A percentile compares a stretch with the other conserved stretches of the same genome.
These are phyloP conservation scores for Polyommatus iphigenia DNA, from an alignment of 2,888 invertebrate genomes.

Conservation along the genomic window DNA sequence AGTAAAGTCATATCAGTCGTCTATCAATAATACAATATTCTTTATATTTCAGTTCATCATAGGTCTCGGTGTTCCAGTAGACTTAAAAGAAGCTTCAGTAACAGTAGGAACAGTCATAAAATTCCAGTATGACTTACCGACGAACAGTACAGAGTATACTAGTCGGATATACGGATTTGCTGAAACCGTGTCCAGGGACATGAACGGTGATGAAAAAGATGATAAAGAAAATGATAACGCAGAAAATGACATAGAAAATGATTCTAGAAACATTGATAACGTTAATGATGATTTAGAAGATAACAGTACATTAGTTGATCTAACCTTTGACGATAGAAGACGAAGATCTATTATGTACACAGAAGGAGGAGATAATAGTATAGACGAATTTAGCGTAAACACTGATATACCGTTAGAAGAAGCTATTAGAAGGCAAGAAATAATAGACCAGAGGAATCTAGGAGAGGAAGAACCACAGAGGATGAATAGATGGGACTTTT, in stretches of 20 bases:
- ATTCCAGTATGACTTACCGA: slow-evolving; percentile 84
- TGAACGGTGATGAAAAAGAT: slow-evolving; percentile 52
- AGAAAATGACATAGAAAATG: slow-evolving; percentile 45
- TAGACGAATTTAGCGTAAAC: slow-evolving; percentile 45
- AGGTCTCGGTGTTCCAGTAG: slow-evolving; percentile 84
- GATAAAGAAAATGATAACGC: slow-evolving; percentile 41
- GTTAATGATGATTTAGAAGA: slow-evolving; percentile 44
- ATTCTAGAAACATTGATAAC: slow-evolving; percentile 47
- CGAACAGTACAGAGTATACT: slow-evolving; percentile 81
- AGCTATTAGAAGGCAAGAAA: slow-evolving; percentile 74
- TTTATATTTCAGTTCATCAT: slow-evolving; percentile 80
- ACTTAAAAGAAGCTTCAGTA: slow-evolving; percentile 81
- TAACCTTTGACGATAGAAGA: slow-evolving; percentile 64
- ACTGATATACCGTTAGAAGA: slow-evolving; percentile 64
- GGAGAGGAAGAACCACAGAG: slow-evolving; percentile 60
- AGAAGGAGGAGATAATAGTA: slow-evolving; percentile 59
- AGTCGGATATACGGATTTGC: slow-evolving; percentile 72
- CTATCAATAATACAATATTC: no score
- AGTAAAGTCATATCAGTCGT: no score
- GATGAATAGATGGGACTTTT: slow-evolving; percentile 83
- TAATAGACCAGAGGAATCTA: slow-evolving; percentile 60
- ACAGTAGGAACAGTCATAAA: slow-evolving; percentile 84
- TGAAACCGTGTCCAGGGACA: slow-evolving; percentile 67
- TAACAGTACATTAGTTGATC: slow-evolving; percentile 66
- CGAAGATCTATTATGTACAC: slow-evolving; percentile 60